Evolutionary conservation across 2,888 invertebrate species (phyloP), one percentile per base, ranked within the genome.

Genomic region (Therioaphis trifolii): DNA sequence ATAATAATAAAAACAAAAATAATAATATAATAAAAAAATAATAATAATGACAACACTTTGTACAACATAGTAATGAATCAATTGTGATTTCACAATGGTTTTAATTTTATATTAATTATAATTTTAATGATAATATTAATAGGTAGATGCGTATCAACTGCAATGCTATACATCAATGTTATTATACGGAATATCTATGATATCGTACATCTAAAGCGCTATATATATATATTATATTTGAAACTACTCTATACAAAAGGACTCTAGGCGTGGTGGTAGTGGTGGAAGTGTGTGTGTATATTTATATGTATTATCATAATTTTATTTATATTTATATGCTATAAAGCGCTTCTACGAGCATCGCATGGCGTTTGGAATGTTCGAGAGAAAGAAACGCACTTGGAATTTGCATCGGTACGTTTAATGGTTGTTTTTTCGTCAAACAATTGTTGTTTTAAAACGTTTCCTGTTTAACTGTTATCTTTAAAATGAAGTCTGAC

Each of bases 181-280:
- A 58, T 29, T 76, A 35, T 24, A 77, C 71, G 71, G 61, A 72
- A 80, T 72, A 80, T 80, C 71, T 80, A 80, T 71, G 46, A 71
- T 66, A 82, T 55, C 63, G 61, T 82, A 35, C 35, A 63, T 63
- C 82, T 82, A 82, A 82, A 63, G 61, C 74, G 63, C 63, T 82
- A 82, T 82, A 3, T 35, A 35, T 7, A 35, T 35, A 35, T 35
- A 35, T 7, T 35, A 35, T 35, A 35, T 7, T 35, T 24, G 61
- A 66, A 82, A 74, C 82, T 82, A 82, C 80, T 80, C 72, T 72
- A 46, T 46, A 80, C 82, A 74, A 71, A n/a, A n/a, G n/a, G n/a
- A n/a, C n/a, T n/a, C n/a, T n/a, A n/a, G n/a, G n/a, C n/a, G n/a
- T n/a, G n/a, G n/a, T n/a, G n/a, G n/a, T n/a, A n/a, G n/a, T n/a